Conservation (phyloP, 2,797 vertebrate genomes). For the Lepus oiostolus region DNA sequence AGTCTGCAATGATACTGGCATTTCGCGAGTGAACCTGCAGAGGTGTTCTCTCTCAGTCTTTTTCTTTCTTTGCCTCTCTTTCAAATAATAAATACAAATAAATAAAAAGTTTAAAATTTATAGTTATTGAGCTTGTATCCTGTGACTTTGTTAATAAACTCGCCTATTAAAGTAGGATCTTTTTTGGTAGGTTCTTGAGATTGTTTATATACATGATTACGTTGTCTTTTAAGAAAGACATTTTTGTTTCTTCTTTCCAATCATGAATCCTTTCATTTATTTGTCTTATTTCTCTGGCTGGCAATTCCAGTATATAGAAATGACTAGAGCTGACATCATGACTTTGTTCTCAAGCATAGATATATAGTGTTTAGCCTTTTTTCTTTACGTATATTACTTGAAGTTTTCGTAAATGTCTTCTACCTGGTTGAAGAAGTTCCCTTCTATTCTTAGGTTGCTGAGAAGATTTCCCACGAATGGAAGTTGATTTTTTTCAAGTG, state of each 20-base stretch:
- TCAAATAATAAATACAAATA: too few relatives aligned
- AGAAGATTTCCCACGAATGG: background rate
- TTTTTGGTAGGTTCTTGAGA: background rate
- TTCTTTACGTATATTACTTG: background rate
- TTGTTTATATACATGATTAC: background rate
- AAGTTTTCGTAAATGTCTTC: background rate
- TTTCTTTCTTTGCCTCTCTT: too few relatives aligned
- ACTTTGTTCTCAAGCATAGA: background rate
- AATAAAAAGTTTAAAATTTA: too few relatives aligned
- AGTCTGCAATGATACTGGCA: too few relatives aligned
- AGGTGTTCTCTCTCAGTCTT: too few relatives aligned
- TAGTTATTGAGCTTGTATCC: background rate
- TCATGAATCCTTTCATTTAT: conserved; percentile 3
- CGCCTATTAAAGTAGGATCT: conserved; percentile 18
- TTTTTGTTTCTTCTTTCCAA: conserved; percentile 9
- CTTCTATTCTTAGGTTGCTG: background rate
- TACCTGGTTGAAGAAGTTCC: background rate
- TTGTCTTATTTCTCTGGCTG: background rate
- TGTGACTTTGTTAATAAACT: conserved; percentile 8
- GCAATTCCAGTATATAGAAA: background rate
- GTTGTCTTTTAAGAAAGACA: background rate
- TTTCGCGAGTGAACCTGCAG: too few relatives aligned
- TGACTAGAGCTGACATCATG: background rate
- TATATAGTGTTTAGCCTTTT: background rate
- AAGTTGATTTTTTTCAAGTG: background rate